Base-by-base conservation (phyloP, 2,797 vertebrate species). In the Austrolebias charrua region DNA sequence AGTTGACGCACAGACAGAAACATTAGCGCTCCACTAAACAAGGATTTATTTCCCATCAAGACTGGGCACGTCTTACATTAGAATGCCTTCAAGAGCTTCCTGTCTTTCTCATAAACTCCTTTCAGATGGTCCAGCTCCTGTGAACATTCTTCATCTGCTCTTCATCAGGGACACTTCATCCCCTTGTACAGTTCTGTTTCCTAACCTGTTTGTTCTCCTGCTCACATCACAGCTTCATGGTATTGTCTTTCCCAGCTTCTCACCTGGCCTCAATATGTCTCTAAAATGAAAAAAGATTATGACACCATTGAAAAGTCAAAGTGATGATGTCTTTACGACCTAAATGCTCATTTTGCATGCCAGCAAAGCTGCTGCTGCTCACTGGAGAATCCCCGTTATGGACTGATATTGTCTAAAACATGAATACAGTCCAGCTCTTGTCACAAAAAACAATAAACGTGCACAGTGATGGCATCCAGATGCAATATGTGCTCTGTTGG, bases 101-200 rank as follows among this genome's bases (percentile, higher is more conserved):
- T 18, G 14, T 43, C 35, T 15, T 18, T 62, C 18, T 5, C 4
- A 28, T 62, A 24, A 80, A 68, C 71, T 57, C 42, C 33, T 16
- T 44, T 12, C 60, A 60, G 66, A 57, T 63, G 62, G 38, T 4
- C 28, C 59, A n/a, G 28, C 16, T 43, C 4, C 33, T 16, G 65
- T 52, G 49, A 60, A 45, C 1, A 38, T 18, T 42, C 20, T 20
- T n/a, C 18, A 10, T 33, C 82, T 78, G 83, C 18, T 76, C 72
- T 78, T 49, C 60, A 69, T 85, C 80, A 81, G 49, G 40, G 13
- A 31, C 78, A 77, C 74, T 19, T 79, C 76, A 66, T 78, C 69
- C 61, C 16, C 11, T 55, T 24, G 45, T 47, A 15, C 53, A 47
- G n/a, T 31, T 62, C 55, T 14, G 16, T 33, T 20, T 18, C 46